Evolutionary conservation across 2,888 invertebrate genomes (phyloP), one percentile per base, ranked within the genome.

Genomic region (Lasioglossum morio): DNA sequence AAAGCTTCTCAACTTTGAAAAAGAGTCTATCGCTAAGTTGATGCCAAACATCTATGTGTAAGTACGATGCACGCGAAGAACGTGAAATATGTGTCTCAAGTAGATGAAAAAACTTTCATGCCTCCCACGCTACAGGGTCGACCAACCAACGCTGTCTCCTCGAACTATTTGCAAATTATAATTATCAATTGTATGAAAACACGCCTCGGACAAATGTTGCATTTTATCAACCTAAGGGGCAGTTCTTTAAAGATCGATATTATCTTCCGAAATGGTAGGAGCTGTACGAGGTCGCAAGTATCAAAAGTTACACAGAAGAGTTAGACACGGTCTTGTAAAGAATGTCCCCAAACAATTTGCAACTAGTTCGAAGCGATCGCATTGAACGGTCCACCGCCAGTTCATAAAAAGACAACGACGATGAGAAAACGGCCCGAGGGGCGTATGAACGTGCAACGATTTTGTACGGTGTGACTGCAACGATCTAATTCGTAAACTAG

Each of bases 381-480:
- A 14, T 63, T 63, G 5, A 7, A 8, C 30, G 16, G 19, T 63
- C 19, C 30, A 16, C 19, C 19, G 7, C 2, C 27, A 3, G 57
- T 57, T 60, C 48, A 77, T 76, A 73, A 27, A 79, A 43, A 70
- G 48, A 53, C 76, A 80, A 85, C 70, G 70, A 85, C 37, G 70
- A 86, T 63, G 77, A 27, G 60, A 85, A 30, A 63, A 86, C 77
- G 48, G 77, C 73, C 77, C 48, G 74, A 74, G 53, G 77, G 48
- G 70, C 40, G 43, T 70, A 70, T 73, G 46, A 80, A 73, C 60
- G 70, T 85, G 86, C 77, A 80, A 86, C 53, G 48, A 66, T 46
- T 81, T 86, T 86, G 81, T 77, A 77, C 85, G 77, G 53, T 30
- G 74, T 48, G 48, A 85, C 19, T 69, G 76, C 77, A 76, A 60